These are phyloP conservation scores for Lates calcarifer DNA, from an alignment of 2,113 vertebrate species.

Conservation along the genomic window DNA sequence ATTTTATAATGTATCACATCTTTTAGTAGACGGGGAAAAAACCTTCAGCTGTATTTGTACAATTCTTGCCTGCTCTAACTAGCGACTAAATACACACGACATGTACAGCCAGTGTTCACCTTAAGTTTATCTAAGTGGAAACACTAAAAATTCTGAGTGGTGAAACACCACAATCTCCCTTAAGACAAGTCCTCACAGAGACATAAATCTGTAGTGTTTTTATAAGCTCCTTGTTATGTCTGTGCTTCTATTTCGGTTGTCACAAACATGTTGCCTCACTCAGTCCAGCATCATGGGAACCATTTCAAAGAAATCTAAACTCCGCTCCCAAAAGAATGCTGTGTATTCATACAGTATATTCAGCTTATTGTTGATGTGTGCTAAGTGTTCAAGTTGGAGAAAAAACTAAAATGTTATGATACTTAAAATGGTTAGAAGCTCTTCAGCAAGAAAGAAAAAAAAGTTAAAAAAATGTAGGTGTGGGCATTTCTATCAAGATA, in stretches of 20 bases:
- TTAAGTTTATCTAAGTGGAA: conserved; percentile 60
- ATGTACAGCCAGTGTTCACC: conserved; percentile 37
- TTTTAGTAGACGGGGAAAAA: neutral
- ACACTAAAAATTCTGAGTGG: conserved; percentile 47
- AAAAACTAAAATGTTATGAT: conserved; percentile 14
- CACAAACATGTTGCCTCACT: conserved; percentile 74
- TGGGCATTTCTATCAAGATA: conserved; percentile 56
- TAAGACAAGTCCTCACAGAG: conserved; percentile 59
- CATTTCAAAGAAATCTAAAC: conserved; percentile 60
- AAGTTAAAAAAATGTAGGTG: conserved; percentile 55
- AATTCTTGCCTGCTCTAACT: conserved; percentile 6
- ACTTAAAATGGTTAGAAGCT: conserved; percentile 22
- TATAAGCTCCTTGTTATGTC: conserved; percentile 75
- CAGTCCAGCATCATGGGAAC: conserved; percentile 76
- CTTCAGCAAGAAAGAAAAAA: neutral
- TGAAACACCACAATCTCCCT: conserved; percentile 65
- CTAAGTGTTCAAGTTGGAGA: conserved; percentile 24
- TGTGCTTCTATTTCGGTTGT: conserved; percentile 78
- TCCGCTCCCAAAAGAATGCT: conserved; percentile 49
- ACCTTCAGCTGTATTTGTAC: neutral
- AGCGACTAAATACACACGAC: conserved; percentile 13
- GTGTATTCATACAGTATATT: conserved; percentile 42
- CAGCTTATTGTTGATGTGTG: conserved; percentile 18
- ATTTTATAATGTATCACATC: neutral
- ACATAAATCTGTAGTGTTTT: conserved; percentile 80